Percentiles rank a stretch among this genome's conserved stretches.
These are phyloP conservation scores for Asteroscopus sphinx DNA, from an alignment of 2,888 invertebrate genomes.

Conservation along the genomic window DNA sequence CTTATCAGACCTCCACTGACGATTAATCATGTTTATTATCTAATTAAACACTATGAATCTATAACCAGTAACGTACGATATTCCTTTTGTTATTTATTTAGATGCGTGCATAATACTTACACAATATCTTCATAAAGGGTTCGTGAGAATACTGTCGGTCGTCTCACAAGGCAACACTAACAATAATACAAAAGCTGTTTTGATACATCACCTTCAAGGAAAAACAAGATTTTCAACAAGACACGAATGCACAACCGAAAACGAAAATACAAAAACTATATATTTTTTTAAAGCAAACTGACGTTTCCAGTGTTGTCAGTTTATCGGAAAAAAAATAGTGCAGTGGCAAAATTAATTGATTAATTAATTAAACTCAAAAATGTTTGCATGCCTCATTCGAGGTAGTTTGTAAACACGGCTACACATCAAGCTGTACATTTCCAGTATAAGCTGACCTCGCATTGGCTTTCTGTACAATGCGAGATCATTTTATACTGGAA, in stretches of 20 bases:
- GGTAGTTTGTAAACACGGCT: too few species aligned
- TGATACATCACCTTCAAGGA: conserved; percentile 36
- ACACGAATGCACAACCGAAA: conserved; percentile 47
- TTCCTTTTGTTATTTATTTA: conserved; percentile 33
- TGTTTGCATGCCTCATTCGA: too few species aligned
- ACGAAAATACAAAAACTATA: conserved; percentile 36
- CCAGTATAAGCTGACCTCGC: too few species aligned
- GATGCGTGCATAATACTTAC: conserved; percentile 29
- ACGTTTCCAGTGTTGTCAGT: too few species aligned
- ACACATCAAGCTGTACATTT: too few species aligned
- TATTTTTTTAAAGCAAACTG: too few species aligned
- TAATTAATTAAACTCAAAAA: too few species aligned
- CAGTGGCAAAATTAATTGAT: too few species aligned
- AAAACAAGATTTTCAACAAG: conserved; percentile 37
- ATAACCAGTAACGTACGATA: neutral
- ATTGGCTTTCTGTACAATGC: too few species aligned
- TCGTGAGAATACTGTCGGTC: conserved; percentile 21
- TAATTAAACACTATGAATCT: conserved; percentile 14
- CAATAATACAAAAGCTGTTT: conserved; percentile 45
- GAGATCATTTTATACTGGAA: too few species aligned
- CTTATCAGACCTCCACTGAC: conserved; percentile 1
- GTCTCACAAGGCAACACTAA: conserved; percentile 29
- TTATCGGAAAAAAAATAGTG: too few species aligned
- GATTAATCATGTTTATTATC: conserved; percentile 5
- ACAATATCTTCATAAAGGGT: conserved; percentile 15